Percentiles rank a stretch among this genome's conserved stretches.
phyloP scores from a whole-genome alignment of 2,113 vertebrate species.

The Anhinga anhinga region DNA sequence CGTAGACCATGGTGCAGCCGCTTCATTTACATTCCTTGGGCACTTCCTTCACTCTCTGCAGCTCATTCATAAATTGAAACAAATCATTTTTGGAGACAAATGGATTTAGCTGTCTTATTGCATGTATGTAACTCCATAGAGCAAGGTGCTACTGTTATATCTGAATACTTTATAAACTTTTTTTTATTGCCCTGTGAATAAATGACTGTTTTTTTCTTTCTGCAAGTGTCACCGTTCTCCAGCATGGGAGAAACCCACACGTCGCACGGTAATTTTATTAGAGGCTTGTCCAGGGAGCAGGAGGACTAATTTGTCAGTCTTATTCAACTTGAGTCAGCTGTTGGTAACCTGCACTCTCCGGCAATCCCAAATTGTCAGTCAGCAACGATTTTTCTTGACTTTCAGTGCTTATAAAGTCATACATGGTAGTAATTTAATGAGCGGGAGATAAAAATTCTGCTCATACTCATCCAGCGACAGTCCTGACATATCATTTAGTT shows the following conservation, averaged over 20 bases:
- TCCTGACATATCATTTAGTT: slow-evolving; percentile 61
- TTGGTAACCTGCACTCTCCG: slow-evolving; percentile 38
- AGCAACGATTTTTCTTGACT: slow-evolving; percentile 41
- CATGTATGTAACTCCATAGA: neutral
- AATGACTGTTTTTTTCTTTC: neutral
- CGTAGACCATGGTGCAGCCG: neutral
- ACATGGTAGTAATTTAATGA: slow-evolving; percentile 71
- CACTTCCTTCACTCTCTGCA: slow-evolving; percentile 5
- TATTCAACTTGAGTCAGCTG: slow-evolving; percentile 27
- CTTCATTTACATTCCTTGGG: slow-evolving; percentile 49
- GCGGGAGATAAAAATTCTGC: slow-evolving; percentile 69
- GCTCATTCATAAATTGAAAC: slow-evolving; percentile 30
- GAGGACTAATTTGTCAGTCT: slow-evolving; percentile 24
- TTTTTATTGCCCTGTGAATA: neutral
- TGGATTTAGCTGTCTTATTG: neutral
- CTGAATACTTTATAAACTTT: neutral
- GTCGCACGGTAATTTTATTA: neutral
- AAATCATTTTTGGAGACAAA: slow-evolving; percentile 38
- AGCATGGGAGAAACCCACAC: neutral
- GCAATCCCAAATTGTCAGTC: slow-evolving; percentile 44
- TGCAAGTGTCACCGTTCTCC: neutral
- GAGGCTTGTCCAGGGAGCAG: neutral
- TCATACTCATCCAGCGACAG: slow-evolving; percentile 50
- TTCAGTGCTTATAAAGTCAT: slow-evolving; percentile 60
- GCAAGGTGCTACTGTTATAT: neutral